Evolutionary conservation across 2,113 vertebrate genomes (phyloP), one percentile per base, ranked within the genome.

Genomic region (Colius striatus): DNA sequence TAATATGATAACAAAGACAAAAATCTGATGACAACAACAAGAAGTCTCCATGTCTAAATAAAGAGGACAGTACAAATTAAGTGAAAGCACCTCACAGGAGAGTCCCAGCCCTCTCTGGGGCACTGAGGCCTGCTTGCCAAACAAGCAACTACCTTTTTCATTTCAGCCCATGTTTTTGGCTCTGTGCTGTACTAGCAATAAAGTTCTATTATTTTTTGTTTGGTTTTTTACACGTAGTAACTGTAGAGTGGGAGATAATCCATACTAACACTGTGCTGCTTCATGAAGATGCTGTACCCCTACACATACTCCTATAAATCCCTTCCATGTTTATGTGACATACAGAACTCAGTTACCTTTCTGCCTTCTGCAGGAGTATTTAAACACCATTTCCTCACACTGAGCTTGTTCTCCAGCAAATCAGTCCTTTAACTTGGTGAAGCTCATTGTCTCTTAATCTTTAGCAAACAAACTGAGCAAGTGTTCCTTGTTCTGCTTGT

Each of bases 321-420:
- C n/a, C 36, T 43, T 14, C 10, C 26, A 38, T 23, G 30, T 60
- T 47, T 32, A 8, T 22, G 7, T 17, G 29, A 32, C 0, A 0
- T 23, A 3, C 4, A 19, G 16, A 53, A 25, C 10, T 14, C 1
- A 0, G 6, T 47, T 68, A 29, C 67, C 57, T 73, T n/a, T 38
- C 34, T 57, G 34, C 47, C 71, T 54, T 43, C 84, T 48, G 13
- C 67, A 63, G 48, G 12, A 19, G 1, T 2, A 3, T 0, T 2
- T 47, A 13, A 16, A 4, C 21, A 4, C 48, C 26, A 3, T 38
- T 23, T 41, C 84, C 63, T 83, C n/a, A 34, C 34, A 4, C 21
- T 3, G 20, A 10, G 25, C 21, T 32, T 54, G 36, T 6, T 19
- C 34, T 5, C 50, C 32, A 41, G 15, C 80, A 67, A 45, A 36